Conservation (phyloP, 2,113 vertebrate genomes). For the Henicopernis longicauda region DNA sequence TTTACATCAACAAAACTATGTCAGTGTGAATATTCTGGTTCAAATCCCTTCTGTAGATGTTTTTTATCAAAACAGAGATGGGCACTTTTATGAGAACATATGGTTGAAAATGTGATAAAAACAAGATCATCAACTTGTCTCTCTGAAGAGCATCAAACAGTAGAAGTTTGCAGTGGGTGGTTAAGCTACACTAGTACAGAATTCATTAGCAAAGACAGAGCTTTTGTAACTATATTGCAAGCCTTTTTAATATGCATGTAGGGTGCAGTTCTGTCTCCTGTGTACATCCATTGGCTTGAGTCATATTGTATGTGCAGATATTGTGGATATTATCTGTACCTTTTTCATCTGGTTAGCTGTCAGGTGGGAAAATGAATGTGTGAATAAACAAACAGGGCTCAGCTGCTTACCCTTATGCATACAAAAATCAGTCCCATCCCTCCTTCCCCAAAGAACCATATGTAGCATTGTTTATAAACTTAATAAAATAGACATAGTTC, state of each 20-base stretch:
- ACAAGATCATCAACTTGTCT: not conserved
- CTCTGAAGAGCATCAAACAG: not conserved
- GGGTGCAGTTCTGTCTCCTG: not conserved
- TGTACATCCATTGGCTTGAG: not conserved
- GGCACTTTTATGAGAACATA: not conserved
- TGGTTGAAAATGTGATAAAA: not conserved
- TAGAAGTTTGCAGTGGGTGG: not conserved
- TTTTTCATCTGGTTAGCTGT: not conserved
- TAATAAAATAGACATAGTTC: not conserved
- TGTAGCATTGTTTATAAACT: not conserved
- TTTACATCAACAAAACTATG: not conserved
- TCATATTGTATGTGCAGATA: not conserved
- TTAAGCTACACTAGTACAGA: not conserved
- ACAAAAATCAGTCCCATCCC: not conserved
- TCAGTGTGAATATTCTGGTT: not conserved
- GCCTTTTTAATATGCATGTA: not conserved
- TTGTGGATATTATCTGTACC: not conserved
- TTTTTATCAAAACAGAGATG: not conserved
- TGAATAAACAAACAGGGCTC: not conserved
- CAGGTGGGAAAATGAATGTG: not conserved
- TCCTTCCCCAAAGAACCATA: not conserved
- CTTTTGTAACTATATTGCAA: not conserved
- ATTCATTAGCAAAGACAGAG: not conserved
- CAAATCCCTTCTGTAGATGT: not conserved
- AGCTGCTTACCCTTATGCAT: not conserved